These are phyloP conservation scores for Acanthiza pusilla DNA, from an alignment of 2,797 vertebrate species.

Conservation along the genomic window DNA sequence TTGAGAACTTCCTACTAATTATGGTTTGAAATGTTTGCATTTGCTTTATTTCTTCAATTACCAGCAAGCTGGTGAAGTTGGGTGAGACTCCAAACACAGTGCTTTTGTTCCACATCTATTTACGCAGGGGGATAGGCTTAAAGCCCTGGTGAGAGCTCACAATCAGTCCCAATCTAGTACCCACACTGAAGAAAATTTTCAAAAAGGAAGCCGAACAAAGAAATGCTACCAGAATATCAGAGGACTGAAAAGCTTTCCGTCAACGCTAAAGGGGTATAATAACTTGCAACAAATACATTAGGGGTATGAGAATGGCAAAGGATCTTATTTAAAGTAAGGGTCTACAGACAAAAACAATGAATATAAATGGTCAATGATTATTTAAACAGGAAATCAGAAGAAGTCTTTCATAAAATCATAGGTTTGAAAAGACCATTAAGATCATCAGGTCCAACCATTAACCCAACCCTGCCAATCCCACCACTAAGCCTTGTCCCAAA, in stretches of 20 bases:
- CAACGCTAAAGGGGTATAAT: not conserved
- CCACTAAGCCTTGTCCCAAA: not conserved
- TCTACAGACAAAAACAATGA: not conserved
- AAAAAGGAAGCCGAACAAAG: not conserved
- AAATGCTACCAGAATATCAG: not conserved
- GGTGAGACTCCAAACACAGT: not conserved
- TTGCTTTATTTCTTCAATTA: not conserved
- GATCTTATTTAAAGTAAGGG: not conserved
- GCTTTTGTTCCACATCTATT: not conserved
- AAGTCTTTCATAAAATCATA: not conserved
- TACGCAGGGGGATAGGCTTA: not conserved
- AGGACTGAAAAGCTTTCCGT: not conserved
- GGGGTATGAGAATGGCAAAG: not conserved
- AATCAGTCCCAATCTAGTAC: not conserved
- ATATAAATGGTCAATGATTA: not conserved
- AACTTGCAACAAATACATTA: not conserved
- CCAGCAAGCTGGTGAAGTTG: not conserved
- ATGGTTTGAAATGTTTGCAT: not conserved
- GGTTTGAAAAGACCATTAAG: not conserved
- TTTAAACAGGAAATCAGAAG: not conserved
- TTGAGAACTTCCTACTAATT: not conserved
- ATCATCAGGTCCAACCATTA: fast-evolving
- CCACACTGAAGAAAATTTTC: not conserved
- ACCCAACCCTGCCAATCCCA: not conserved
- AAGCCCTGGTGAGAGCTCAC: not conserved